Base-by-base conservation (phyloP, 2,113 vertebrate genomes). In the Cyanoderma ruficeps region DNA sequence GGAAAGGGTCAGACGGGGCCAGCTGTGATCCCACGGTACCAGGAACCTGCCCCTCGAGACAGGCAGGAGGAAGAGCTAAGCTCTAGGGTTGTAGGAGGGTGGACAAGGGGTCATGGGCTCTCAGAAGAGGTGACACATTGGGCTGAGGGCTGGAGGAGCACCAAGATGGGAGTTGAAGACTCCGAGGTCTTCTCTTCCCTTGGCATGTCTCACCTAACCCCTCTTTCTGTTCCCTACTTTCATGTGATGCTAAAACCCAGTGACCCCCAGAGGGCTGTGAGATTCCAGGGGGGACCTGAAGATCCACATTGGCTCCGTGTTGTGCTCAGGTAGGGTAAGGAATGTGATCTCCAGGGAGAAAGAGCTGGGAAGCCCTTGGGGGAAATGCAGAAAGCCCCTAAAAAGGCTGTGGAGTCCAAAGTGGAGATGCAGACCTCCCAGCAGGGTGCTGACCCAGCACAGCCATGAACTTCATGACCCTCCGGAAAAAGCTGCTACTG, bases 1-100 rank as follows among this genome's bases (percentile, higher is more conserved):
- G 57, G 37, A 96, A 24, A 87, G 25, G 46, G 41, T 92, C 71
- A 88, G 37, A 55, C 0, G 0, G 7, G 6, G 39, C 30, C 68
- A 49, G 19, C n/a, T 0, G 2, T 17, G 23, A 63, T 6, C 41
- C 37, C 55, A 16, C 0, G 0, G 65, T 22, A 31, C 55, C n/a
- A 20, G 5, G 13, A 39, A 78, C 22, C 31, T 42, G 20, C 10
- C 16, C 42, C 52, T 67, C 0, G 0, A 67, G 70, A 60, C 0
- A 56, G 37, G 46, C 16, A 68, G 39, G 10, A 69, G 21, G 52
- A 65, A 83, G 7, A 39, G 33, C 11, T 76, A 22, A 20, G 70
- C 37, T 82, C 61, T 11, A 55, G 25, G 16, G 21, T n/a, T 3
- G 1, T 24, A 76, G 39, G 46, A 90, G 20, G 46, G 10, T 2